phyloP scores from a whole-genome alignment of 1,140 invertebrate species.

The Scaptomyza montana region DNA sequence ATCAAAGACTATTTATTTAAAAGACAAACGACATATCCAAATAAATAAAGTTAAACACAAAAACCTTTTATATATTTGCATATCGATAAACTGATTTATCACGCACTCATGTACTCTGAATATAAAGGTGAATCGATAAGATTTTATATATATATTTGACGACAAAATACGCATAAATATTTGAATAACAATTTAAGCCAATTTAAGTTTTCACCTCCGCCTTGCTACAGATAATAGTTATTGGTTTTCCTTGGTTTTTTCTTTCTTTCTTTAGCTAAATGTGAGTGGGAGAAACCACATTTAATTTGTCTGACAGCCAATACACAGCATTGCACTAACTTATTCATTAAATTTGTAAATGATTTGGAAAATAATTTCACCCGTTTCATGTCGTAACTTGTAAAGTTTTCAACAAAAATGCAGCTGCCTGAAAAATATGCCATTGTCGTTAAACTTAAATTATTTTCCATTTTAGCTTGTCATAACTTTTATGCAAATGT shows the following conservation, averaged over 20 bases:
- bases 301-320: constrained; percentile 56
- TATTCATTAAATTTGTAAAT: constrained; percentile 33
- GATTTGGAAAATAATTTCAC: constrained; percentile 47
- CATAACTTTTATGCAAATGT: constrained; percentile 57
- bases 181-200: constrained; percentile 65
- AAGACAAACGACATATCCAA: constrained; percentile 2
- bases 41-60: background rate
- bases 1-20: background rate
- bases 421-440: constrained; percentile 11
- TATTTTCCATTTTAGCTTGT: constrained; percentile 54
- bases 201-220: constrained; percentile 29
- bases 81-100: constrained; percentile 11
- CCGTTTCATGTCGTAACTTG: constrained; percentile 9
- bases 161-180: constrained; percentile 51
- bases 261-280: too few species aligned
- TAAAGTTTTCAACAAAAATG: constrained; percentile 17
- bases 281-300: constrained; percentile 36
- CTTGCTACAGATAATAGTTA: constrained; percentile 18
- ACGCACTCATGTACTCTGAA: too few species aligned
- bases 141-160: too few species aligned
- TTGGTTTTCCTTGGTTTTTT: constrained; percentile 9
- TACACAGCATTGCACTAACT: background rate
- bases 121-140: too few species aligned
- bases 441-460: constrained; percentile 37
- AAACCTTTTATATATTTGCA: constrained; percentile 35